These are phyloP conservation scores for Drosophila parvula DNA, from an alignment of 1,140 invertebrate genomes.

Conservation along the genomic window DNA sequence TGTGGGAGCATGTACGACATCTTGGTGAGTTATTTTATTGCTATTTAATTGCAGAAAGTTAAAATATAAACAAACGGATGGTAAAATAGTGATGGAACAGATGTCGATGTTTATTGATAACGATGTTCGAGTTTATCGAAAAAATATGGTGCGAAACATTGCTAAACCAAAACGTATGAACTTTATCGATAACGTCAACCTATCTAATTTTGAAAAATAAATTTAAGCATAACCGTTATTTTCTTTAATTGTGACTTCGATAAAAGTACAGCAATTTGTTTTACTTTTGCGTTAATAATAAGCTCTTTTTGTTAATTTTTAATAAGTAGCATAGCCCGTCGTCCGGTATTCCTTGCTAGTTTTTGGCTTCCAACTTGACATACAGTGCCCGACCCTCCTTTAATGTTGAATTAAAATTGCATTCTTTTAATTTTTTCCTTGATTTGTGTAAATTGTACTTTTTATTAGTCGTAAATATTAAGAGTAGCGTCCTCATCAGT, in stretches of 20 bases:
- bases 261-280: background rate
- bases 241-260: background rate
- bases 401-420: too few species aligned
- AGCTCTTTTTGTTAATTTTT: background rate
- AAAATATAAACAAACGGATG: slow-evolving; percentile 62
- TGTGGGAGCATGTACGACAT: slow-evolving; percentile 99
- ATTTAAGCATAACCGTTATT: background rate
- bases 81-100: background rate
- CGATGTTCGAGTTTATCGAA: background rate
- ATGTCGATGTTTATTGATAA: background rate
- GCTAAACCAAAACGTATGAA: too few species aligned
- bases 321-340: too few species aligned
- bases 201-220: background rate
- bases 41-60: background rate
- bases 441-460: slow-evolving; percentile 25
- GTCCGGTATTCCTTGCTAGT: too few species aligned
- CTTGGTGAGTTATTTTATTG: slow-evolving; percentile 67
- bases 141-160: background rate
- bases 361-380: too few species aligned
- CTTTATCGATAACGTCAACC: background rate
- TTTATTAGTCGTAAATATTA: slow-evolving; percentile 59
- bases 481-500: slow-evolving; percentile 52
- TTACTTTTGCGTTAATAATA: background rate
- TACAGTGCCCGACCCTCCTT: too few species aligned
- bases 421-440: background rate